Conservation (phyloP, 2,113 vertebrate species). For the Pantherophis guttatus region DNA sequence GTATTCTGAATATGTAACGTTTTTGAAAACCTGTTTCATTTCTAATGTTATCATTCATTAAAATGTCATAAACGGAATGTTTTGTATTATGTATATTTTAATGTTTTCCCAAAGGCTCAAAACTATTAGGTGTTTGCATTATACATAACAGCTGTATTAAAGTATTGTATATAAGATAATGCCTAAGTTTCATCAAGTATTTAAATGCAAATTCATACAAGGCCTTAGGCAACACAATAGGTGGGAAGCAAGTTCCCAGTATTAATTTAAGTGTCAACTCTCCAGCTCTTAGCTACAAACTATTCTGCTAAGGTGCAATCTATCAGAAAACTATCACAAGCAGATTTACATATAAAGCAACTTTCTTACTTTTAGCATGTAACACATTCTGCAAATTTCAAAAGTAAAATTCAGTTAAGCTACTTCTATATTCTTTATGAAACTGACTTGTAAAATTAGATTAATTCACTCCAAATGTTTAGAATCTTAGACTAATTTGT, state of each 20-base stretch:
- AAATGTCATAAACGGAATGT: not conserved
- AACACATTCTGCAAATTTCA: not conserved
- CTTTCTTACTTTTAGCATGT: not conserved
- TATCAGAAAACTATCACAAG: not conserved
- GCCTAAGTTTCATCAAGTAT: not conserved
- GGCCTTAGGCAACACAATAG: not conserved
- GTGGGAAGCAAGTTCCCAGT: not conserved
- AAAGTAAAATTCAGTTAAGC: not conserved
- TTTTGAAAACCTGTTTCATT: not conserved
- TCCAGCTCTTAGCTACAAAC: not conserved
- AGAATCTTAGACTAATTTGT: too few relatives aligned
- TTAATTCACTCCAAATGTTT: not conserved
- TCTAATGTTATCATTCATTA: not conserved
- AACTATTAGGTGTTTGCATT: not conserved
- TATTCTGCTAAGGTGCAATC: not conserved
- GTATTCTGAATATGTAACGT: not conserved
- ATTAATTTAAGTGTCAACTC: not conserved
- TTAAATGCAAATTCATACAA: not conserved
- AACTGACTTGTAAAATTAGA: too few relatives aligned
- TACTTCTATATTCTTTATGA: too few relatives aligned
- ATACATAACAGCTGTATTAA: not conserved
- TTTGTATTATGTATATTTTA: not conserved
- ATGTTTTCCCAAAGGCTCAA: not conserved
- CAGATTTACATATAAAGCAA: not conserved
- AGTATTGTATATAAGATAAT: not conserved